A percentile compares a stretch with the other conserved stretches of the same genome.
Conservation (phyloP, 2,888 invertebrate genomes). For the Acanthosoma haemorrhoidale region DNA sequence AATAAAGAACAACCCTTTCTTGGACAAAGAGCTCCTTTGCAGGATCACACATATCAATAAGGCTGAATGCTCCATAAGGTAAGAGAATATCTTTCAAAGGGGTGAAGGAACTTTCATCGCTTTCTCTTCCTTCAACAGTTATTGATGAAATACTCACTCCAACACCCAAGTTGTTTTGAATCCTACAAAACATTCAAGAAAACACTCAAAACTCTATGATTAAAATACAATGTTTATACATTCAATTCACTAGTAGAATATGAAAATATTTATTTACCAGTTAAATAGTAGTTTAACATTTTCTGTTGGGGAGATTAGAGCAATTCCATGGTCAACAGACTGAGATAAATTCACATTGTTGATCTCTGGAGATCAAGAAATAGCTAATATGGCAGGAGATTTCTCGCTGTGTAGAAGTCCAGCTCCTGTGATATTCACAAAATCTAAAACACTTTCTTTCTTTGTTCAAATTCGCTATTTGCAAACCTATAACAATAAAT, state of each 20-base stretch:
- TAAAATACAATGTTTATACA: not conserved
- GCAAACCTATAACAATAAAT: constrained; percentile 60
- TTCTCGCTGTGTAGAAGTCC: constrained; percentile 94
- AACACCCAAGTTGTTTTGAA: constrained; percentile 78
- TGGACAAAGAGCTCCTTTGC: constrained; percentile 85
- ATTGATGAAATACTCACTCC: constrained; percentile 85
- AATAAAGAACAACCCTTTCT: constrained; percentile 85
- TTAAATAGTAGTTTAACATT: constrained; percentile 67
- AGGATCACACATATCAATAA: constrained; percentile 94
- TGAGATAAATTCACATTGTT: constrained; percentile 75
- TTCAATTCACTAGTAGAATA: not conserved
- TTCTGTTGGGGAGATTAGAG: constrained; percentile 81
- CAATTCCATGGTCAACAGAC: constrained; percentile 87
- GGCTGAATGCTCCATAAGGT: constrained; percentile 86
- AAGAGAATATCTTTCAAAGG: constrained; percentile 75
- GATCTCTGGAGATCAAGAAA: constrained; percentile 77
- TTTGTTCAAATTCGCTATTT: constrained; percentile 77
- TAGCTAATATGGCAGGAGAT: constrained; percentile 84
- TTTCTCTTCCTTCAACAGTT: constrained; percentile 86
- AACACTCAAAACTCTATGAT: not conserved
- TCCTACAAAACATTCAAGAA: constrained; percentile 46
- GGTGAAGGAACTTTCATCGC: constrained; percentile 79
- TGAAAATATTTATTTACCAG: constrained; percentile 44
- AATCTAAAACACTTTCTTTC: constrained; percentile 71
- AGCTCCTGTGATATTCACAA: constrained; percentile 81